Conservation (phyloP, 1,140 invertebrate species). For the Eufriesea mexicana region DNA sequence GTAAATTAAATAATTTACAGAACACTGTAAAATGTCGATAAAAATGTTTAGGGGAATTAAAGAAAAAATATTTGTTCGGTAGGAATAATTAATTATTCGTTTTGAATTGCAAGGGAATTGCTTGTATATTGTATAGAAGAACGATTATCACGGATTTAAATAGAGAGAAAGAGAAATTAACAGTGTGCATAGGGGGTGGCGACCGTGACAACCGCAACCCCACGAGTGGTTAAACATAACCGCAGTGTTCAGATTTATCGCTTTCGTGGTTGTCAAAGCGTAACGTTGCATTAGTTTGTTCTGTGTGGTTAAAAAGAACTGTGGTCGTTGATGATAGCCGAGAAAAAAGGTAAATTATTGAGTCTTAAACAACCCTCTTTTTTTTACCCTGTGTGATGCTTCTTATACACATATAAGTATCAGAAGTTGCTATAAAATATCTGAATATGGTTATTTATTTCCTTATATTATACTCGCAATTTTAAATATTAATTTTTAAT, state of each 20-base stretch:
- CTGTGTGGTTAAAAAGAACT: conserved; percentile 26
- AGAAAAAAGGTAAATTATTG: conserved; percentile 12
- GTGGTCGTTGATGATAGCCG: background rate
- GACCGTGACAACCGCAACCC: conserved; percentile 13
- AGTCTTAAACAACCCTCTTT: background rate
- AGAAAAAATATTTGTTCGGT: too few species aligned
- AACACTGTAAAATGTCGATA: too few species aligned
- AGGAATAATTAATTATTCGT: too few species aligned
- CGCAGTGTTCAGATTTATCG: conserved; percentile 42
- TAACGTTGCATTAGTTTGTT: conserved; percentile 41
- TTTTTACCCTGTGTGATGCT: background rate
- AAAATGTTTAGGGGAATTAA: too few species aligned
- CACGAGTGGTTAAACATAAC: conserved; percentile 26
- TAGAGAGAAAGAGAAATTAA: background rate
- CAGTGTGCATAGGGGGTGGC: background rate
- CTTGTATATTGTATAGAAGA: too few species aligned
- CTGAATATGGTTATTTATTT: too few species aligned
- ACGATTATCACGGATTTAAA: too few species aligned
- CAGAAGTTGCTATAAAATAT: too few species aligned
- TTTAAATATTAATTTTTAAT: too few species aligned
- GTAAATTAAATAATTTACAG: too few species aligned
- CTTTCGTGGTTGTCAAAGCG: conserved; percentile 18
- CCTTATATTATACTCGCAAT: too few species aligned
- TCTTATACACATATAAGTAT: background rate
- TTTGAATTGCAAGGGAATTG: too few species aligned